phyloP scores from a whole-genome alignment of 2,888 invertebrate genomes.

The Macaria notata region DNA sequence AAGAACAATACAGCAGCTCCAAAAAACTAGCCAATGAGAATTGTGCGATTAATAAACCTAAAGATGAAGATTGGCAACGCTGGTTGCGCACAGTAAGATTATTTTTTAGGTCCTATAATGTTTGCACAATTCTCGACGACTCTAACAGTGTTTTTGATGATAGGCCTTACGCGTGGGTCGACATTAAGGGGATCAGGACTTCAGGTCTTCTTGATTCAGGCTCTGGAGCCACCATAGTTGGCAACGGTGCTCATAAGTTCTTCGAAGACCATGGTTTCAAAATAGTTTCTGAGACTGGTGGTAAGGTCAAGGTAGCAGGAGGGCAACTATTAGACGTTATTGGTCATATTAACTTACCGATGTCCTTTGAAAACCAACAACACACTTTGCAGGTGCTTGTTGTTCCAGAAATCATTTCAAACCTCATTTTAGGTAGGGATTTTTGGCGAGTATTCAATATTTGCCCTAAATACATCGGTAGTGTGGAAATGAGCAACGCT shows the following conservation, averaged over 20 bases:
- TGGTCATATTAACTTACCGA: constrained; percentile 6
- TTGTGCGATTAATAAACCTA: too few species aligned
- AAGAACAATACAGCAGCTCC: neutral
- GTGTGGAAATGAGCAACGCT: neutral
- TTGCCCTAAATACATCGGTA: constrained; percentile 9
- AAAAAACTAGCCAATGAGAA: constrained; percentile 15
- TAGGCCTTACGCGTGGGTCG: neutral
- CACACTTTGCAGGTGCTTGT: constrained; percentile 3
- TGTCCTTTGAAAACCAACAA: constrained; percentile 4
- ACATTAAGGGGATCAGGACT: neutral
- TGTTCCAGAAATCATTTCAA: constrained; percentile 11
- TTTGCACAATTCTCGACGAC: neutral
- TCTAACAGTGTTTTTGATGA: neutral
- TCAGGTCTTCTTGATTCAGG: constrained; percentile 1
- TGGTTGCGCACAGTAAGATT: neutral
- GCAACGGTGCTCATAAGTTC: constrained; percentile 2
- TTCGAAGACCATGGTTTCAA: neutral
- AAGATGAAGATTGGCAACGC: neutral
- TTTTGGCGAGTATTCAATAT: constrained; percentile 17
- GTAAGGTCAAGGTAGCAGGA: too few species aligned
- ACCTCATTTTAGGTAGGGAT: constrained; percentile 19
- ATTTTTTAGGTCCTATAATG: neutral
- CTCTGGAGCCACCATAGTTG: constrained; percentile 11
- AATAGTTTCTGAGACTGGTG: neutral
- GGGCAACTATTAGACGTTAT: constrained; percentile 5